Base-by-base conservation (phyloP, 2,113 vertebrate genomes). In the Cheirogaleus medius region DNA sequence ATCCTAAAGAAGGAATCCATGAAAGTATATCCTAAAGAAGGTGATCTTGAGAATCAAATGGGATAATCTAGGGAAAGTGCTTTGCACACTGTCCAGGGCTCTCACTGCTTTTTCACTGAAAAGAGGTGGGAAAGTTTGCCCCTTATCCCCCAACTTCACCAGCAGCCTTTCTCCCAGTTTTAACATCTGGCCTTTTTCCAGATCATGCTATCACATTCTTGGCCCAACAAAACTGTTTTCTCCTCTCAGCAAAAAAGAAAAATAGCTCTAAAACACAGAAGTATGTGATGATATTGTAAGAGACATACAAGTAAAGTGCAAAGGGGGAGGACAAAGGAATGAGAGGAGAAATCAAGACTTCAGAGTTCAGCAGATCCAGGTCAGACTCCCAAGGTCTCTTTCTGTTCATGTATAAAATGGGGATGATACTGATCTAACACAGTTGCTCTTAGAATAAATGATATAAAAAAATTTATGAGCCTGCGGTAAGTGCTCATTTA, bases 1-100 rank as follows among this genome's bases (percentile, higher is more conserved):
- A 97, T 92, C 71, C 54, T 42, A 82, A 91, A n/a, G 58, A 83
- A 98, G 98, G 91, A 96, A 97, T 98, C 97, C 97, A 97, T 98
- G 98, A 98, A 98, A 98, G 98, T 87, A 90, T 98, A 97, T 90
- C 73, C 54, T 42, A 78, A 91, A 81, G 52, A 90, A 87, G 91
- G 60, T 81, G 87, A 95, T 78, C 93, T 78, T 69, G 68, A 82
- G 68, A 96, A 63, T 89, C 25, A 66, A n/a, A 60, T 44, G 63
- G 64, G 83, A 86, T 54, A 90, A 83, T 29, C 29, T 20, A 69
- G 60, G 69, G 74, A 83, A 94, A 76, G n/a, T 56, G 71, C 25
- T 84, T 66, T 47, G 29, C 60, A 74, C 14, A 73, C n/a, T 15
- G 47, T 9, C 27, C 80, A 88, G 74, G 34, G 13, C 18, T 52